Percentiles rank a stretch among this genome's conserved stretches.
phyloP scores from a whole-genome alignment of 2,113 vertebrate species.

The Scartelaos histophorus region DNA sequence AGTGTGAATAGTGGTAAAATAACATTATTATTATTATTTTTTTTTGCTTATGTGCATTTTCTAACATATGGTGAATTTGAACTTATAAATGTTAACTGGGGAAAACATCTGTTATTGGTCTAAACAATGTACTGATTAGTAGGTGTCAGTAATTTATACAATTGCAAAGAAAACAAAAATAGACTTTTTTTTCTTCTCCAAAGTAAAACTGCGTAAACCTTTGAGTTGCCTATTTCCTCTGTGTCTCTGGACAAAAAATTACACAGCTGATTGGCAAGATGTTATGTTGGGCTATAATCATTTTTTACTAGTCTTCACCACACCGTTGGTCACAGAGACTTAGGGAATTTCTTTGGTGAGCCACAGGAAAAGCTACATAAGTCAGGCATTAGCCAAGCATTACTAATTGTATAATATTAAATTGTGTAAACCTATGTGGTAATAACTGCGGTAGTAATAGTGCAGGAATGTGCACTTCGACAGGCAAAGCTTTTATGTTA shows the following conservation, averaged over 20 bases:
- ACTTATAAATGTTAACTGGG: too few relatives aligned
- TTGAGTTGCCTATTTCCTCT: not conserved
- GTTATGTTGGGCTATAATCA: not conserved
- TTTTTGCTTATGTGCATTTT: too few relatives aligned
- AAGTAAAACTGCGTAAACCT: too few relatives aligned
- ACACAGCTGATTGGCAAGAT: not conserved
- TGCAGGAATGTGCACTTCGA: not conserved
- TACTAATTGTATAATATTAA: not conserved
- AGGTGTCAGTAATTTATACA: not conserved
- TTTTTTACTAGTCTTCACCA: not conserved
- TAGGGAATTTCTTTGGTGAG: not conserved
- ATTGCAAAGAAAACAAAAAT: too few relatives aligned
- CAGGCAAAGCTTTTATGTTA: not conserved
- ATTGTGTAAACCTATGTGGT: not conserved
- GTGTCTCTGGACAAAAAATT: not conserved
- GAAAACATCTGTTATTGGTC: too few relatives aligned
- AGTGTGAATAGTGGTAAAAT: too few relatives aligned
- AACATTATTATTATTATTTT: too few relatives aligned
- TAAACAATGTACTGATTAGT: too few relatives aligned
- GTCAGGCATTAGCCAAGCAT: not conserved
- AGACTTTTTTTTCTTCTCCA: not conserved
- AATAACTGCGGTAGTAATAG: not conserved
- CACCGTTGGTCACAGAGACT: not conserved
- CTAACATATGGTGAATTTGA: too few relatives aligned
- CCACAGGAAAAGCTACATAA: not conserved